Evolutionary conservation across 2,797 vertebrate species (phyloP).

Genomic region (Fistularia tabacaria): DNA sequence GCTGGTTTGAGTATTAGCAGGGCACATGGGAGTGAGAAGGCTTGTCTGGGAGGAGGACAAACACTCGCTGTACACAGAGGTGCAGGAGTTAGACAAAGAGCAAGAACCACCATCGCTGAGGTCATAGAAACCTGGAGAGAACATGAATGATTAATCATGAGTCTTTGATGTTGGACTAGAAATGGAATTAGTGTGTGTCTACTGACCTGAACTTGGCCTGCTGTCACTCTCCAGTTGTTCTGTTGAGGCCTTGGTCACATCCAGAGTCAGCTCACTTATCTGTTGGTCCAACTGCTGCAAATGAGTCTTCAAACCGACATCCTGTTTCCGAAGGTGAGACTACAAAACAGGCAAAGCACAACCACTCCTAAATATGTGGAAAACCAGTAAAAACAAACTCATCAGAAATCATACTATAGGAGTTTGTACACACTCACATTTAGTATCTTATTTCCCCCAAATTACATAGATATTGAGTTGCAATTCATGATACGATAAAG

Average conservation of each 20-base stretch:
- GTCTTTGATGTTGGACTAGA: neutral
- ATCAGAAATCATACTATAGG: too few relatives aligned
- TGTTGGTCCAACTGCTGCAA: constrained; percentile 89
- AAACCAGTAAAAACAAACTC: neutral
- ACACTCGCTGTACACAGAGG: constrained; percentile 90
- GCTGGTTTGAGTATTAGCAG: constrained; percentile 44
- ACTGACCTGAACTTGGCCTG: constrained; percentile 91
- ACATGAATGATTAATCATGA: constrained; percentile 2
- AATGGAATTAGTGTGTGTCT: neutral
- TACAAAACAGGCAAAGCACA: constrained; percentile 41
- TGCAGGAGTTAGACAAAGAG: constrained; percentile 91
- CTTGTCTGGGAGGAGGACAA: constrained; percentile 80
- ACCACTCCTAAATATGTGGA: neutral
- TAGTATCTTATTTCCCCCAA: too few relatives aligned
- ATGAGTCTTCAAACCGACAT: constrained; percentile 86
- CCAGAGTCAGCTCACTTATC: constrained; percentile 89
- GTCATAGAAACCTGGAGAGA: constrained; percentile 88
- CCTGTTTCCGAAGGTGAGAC: constrained; percentile 85
- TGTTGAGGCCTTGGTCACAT: constrained; percentile 78
- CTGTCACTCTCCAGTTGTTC: constrained; percentile 91
- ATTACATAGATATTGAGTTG: neutral
- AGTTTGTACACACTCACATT: too few relatives aligned
- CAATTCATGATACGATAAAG: constrained; percentile 30
- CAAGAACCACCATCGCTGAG: constrained; percentile 91
- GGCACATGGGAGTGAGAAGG: constrained; percentile 64